phyloP scores from a whole-genome alignment of 2,113 vertebrate genomes.

The Coptodon rendalli region DNA sequence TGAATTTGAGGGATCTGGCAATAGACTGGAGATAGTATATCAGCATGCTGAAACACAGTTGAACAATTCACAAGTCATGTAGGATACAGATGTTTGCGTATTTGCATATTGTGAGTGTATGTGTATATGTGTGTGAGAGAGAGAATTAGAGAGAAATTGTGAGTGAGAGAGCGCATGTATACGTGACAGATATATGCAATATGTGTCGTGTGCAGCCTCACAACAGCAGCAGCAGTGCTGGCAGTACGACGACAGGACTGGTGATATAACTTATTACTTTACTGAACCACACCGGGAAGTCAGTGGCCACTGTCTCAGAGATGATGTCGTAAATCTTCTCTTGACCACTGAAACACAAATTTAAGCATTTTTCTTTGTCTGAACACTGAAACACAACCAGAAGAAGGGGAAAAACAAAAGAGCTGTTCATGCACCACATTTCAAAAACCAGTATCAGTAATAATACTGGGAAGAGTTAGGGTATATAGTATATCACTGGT shows the following conservation, averaged over 20 bases:
- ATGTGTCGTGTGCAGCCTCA: slow-evolving; percentile 64
- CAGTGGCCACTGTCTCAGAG: slow-evolving; percentile 84
- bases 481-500: not conserved
- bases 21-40: slow-evolving; percentile 98
- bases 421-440: not conserved
- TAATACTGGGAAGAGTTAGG: not conserved
- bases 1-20: slow-evolving; percentile 91
- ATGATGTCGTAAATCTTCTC: slow-evolving; percentile 98
- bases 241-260: slow-evolving; percentile 91
- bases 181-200: not conserved
- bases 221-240: slow-evolving; percentile 88
- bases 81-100: not conserved
- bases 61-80: not conserved
- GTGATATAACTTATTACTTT: slow-evolving; percentile 84
- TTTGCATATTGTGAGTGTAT: not conserved
- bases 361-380: not conserved
- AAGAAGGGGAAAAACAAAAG: not conserved
- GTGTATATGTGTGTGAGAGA: not conserved
- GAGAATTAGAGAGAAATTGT: not conserved
- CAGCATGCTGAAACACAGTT: slow-evolving; percentile 83
- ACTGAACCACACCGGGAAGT: slow-evolving; percentile 90
- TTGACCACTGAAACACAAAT: slow-evolving; percentile 79
- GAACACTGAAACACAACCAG: not conserved
- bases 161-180: not conserved
- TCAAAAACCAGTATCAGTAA: not conserved